A percentile compares a stretch with the other conserved stretches of the same genome.
Evolutionary conservation across 2,888 invertebrate species (phyloP).

Genomic region (Mantis religiosa): DNA sequence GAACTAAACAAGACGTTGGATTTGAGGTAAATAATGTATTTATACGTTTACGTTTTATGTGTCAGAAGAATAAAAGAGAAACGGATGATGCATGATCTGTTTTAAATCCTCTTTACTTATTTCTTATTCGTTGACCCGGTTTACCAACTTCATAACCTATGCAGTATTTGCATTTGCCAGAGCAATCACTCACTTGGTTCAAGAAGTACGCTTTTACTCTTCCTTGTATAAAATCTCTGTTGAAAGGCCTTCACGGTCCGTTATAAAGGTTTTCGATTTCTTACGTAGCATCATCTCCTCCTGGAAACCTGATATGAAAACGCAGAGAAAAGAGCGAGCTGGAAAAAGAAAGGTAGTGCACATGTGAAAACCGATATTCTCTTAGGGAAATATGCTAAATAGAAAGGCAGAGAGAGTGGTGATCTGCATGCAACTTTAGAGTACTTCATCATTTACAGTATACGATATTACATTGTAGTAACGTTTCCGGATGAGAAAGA

Average conservation of each 20-base stretch:
- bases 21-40: too few relatives aligned
- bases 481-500: too few relatives aligned
- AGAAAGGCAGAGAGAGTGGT: not conserved
- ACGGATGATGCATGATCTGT: too few relatives aligned
- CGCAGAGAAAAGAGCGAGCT: not conserved
- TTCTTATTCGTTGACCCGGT: too few relatives aligned
- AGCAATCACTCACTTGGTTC: not conserved
- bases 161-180: not conserved
- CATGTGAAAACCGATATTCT: not conserved
- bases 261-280: not conserved
- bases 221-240: not conserved
- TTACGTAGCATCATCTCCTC: not conserved
- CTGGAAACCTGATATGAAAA: not conserved
- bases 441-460: too few relatives aligned
- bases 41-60: too few relatives aligned
- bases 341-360: not conserved
- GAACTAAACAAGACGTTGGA: too few relatives aligned
- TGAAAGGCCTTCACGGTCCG: not conserved
- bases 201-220: not conserved
- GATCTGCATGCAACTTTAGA: not conserved
- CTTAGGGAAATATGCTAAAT: not conserved
- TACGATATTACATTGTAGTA: too few relatives aligned
- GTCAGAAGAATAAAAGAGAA: too few relatives aligned
- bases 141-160: too few relatives aligned
- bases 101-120: too few relatives aligned